phyloP scores from a whole-genome alignment of 2,888 invertebrate species.

The Eupithecia vulgata region DNA sequence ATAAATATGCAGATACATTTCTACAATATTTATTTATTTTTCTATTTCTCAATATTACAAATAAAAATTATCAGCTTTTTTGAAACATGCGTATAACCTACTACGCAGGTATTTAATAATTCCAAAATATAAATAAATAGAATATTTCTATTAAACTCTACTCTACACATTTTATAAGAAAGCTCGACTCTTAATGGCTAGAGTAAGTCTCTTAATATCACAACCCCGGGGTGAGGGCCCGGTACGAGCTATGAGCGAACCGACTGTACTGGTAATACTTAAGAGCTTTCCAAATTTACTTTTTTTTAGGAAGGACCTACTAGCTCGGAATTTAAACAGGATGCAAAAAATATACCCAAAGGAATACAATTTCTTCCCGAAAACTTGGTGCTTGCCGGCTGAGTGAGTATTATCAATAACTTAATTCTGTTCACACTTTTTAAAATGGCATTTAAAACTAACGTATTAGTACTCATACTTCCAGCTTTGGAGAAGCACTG shows the following conservation, averaged over 20 bases:
- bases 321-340: slow-evolving; percentile 94
- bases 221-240: too few species aligned
- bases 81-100: too few species aligned
- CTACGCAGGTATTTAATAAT: too few species aligned
- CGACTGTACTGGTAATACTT: neutral
- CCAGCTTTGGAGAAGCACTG: slow-evolving; percentile 88
- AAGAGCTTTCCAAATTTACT: neutral
- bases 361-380: slow-evolving; percentile 96
- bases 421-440: neutral
- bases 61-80: too few species aligned
- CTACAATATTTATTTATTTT: too few species aligned
- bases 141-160: too few species aligned
- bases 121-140: too few species aligned
- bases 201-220: too few species aligned
- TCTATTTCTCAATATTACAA: too few species aligned
- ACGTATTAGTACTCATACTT: slow-evolving; percentile 26
- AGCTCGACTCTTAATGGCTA: too few species aligned
- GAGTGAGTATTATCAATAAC: slow-evolving; percentile 86
- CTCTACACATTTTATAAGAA: too few species aligned
- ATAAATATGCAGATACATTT: too few species aligned
- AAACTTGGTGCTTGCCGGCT: slow-evolving; percentile 96
- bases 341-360: slow-evolving; percentile 95
- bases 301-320: slow-evolving; percentile 89
- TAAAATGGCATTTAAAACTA: neutral
- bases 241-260: neutral